Evolutionary conservation across 2,113 vertebrate genomes (phyloP).

Genomic region (Kryptolebias marmoratus): DNA sequence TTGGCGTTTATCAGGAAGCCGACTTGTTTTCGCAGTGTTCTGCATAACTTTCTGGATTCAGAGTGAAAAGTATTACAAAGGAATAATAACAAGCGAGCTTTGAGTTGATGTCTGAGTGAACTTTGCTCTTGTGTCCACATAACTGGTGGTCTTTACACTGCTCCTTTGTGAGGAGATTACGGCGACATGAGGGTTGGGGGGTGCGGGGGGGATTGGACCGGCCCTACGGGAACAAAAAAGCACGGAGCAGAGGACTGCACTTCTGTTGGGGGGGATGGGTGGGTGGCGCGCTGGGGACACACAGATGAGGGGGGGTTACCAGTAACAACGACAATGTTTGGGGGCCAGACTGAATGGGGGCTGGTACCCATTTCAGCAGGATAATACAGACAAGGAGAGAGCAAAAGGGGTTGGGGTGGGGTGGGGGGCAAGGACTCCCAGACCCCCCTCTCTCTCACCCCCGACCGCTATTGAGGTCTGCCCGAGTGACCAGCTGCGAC

Average conservation of each 20-base stretch:
- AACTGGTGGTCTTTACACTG: constrained; percentile 82
- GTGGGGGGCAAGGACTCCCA: constrained; percentile 13
- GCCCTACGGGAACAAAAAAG: constrained; percentile 72
- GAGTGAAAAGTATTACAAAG: constrained; percentile 35
- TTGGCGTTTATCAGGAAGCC: background rate
- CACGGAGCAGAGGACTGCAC: constrained; percentile 44
- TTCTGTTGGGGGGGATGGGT: constrained; percentile 57
- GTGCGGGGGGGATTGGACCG: constrained; percentile 71
- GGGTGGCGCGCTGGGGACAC: constrained; percentile 24
- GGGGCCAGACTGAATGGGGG: constrained; percentile 69
- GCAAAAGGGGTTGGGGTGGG: constrained; percentile 8
- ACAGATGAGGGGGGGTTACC: constrained; percentile 33
- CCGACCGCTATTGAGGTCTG: constrained; percentile 64
- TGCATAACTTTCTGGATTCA: constrained; percentile 33
- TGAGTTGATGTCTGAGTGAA: constrained; percentile 48
- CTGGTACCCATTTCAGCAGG: constrained; percentile 40
- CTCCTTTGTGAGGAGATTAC: constrained; percentile 85
- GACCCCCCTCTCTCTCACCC: constrained; percentile 28
- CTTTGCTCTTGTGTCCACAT: constrained; percentile 73
- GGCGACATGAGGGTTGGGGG: constrained; percentile 68
- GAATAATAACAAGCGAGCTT: constrained; percentile 31
- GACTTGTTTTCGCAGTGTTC: constrained; percentile 28
- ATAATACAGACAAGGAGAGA: constrained; percentile 50
- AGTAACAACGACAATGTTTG: constrained; percentile 59
- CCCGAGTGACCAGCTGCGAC: constrained; percentile 75